These are phyloP conservation scores for Charanyca ferruginea DNA, from an alignment of 2,888 invertebrate genomes.

Conservation along the genomic window DNA sequence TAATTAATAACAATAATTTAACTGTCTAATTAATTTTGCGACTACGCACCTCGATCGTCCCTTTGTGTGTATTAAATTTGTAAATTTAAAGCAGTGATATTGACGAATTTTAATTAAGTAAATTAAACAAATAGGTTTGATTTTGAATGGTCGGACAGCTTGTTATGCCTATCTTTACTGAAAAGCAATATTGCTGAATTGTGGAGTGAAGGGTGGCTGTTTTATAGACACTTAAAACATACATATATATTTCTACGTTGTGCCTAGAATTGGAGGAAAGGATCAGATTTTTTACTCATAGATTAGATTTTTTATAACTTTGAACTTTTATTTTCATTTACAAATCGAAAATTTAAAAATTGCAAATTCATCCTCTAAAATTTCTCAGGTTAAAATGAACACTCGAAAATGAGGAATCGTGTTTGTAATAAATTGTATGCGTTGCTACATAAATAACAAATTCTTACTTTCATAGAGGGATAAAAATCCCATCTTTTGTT, in stretches of 20 bases:
- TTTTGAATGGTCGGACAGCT: background rate
- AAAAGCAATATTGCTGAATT: background rate
- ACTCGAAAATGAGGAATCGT: conserved; percentile 5
- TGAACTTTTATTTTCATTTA: too few species aligned
- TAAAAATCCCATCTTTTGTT: conserved; percentile 49
- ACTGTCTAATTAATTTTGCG: conserved; percentile 31
- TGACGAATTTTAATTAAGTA: conserved; percentile 21
- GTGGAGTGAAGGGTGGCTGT: background rate
- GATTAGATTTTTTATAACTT: too few species aligned
- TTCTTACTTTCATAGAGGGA: background rate
- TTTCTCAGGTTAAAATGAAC: conserved; percentile 22
- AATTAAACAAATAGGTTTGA: conserved; percentile 16
- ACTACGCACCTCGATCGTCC: conserved; percentile 5
- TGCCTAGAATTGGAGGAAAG: too few species aligned
- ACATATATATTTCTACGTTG: too few species aligned
- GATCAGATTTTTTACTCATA: too few species aligned
- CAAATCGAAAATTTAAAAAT: background rate
- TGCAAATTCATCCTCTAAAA: background rate
- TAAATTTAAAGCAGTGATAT: conserved; percentile 20
- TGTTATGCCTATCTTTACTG: background rate
- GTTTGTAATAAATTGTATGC: conserved; percentile 31
- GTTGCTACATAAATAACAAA: conserved; percentile 6
- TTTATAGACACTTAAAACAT: too few species aligned
- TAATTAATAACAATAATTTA: conserved; percentile 16
- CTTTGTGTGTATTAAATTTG: conserved; percentile 33